These are phyloP conservation scores for Phorcus lineatus DNA, from an alignment of 2,888 invertebrate species.

Conservation along the genomic window DNA sequence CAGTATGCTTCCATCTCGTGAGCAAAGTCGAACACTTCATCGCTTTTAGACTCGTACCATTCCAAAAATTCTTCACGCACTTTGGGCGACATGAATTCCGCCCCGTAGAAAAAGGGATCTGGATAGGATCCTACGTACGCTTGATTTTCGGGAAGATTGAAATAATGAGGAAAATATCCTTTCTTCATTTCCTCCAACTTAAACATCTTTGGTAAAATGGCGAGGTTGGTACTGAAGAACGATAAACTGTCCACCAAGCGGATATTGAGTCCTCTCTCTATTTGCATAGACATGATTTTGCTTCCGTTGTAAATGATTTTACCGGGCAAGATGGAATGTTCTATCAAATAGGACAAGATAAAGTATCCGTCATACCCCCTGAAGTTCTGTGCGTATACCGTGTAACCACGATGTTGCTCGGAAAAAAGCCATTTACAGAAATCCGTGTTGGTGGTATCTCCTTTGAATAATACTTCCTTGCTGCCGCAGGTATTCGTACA, in stretches of 20 bases:
- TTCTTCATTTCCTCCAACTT: constrained; percentile 38
- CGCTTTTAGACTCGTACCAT: constrained; percentile 31
- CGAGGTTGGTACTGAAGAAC: constrained; percentile 43
- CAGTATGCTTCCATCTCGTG: constrained; percentile 40
- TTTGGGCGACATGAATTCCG: constrained; percentile 31
- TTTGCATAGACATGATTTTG: constrained; percentile 39
- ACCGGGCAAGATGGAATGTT: constrained; percentile 26
- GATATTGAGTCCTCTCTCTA: constrained; percentile 36
- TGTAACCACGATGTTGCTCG: constrained; percentile 23
- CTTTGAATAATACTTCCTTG: constrained; percentile 8
- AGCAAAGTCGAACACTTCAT: constrained; percentile 33
- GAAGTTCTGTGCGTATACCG: constrained; percentile 27
- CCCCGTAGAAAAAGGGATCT: constrained; percentile 32
- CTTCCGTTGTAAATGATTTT: constrained; percentile 34
- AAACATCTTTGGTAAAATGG: constrained; percentile 39
- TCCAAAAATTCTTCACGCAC: constrained; percentile 31
- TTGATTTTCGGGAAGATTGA: constrained; percentile 38
- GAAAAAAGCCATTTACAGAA: constrained; percentile 31
- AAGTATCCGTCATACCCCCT: constrained; percentile 31
- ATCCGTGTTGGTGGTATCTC: constrained; percentile 21
- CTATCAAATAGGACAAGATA: constrained; percentile 26
- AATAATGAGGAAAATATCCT: constrained; percentile 48
- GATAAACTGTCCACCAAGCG: constrained; percentile 43
- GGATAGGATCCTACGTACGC: constrained; percentile 43
- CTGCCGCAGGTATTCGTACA: background rate